These are phyloP conservation scores for Zaprionus obscuricornis DNA, from an alignment of 2,888 invertebrate species.

Conservation along the genomic window DNA sequence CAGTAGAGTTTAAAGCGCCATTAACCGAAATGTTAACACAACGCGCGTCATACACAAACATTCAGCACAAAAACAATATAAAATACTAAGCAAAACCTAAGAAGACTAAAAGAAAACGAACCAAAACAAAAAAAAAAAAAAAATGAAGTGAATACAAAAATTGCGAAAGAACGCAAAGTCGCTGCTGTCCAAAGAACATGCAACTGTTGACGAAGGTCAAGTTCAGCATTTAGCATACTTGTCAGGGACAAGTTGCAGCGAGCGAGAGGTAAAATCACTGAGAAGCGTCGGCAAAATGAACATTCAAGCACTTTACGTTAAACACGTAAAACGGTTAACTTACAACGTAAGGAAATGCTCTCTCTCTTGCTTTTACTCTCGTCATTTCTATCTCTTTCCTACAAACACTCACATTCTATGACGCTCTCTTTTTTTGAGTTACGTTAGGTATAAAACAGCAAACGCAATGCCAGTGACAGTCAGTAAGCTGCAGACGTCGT, in stretches of 20 bases:
- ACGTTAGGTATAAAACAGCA: conserved; percentile 51
- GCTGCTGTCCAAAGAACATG: conserved; percentile 17
- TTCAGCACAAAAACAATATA: conserved; percentile 17
- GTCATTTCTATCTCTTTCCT: conserved; percentile 1
- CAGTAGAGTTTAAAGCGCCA: conserved; percentile 27
- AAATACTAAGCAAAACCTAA: not conserved
- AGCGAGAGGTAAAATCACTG: conserved; percentile 10
- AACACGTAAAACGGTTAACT: too few species aligned
- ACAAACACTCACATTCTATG: not conserved
- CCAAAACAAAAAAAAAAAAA: conserved; percentile 36
- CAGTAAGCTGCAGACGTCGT: conserved; percentile 66
- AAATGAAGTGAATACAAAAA: too few species aligned
- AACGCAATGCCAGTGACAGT: conserved; percentile 17
- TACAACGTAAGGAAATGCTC: conserved; percentile 17
- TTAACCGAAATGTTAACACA: conserved; percentile 28
- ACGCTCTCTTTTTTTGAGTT: not conserved
- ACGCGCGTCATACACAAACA: conserved; percentile 34
- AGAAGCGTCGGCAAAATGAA: conserved; percentile 24
- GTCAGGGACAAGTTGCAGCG: conserved; percentile 22
- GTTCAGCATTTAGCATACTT: conserved; percentile 52
- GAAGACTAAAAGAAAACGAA: not conserved
- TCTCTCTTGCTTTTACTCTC: conserved; percentile 4
- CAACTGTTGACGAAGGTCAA: conserved; percentile 72
- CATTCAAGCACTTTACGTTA: conserved; percentile 36
- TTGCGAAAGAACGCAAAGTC: conserved; percentile 21